Base-by-base conservation (phyloP, 2,888 invertebrate species). In the Tetheella fluctuosa region DNA sequence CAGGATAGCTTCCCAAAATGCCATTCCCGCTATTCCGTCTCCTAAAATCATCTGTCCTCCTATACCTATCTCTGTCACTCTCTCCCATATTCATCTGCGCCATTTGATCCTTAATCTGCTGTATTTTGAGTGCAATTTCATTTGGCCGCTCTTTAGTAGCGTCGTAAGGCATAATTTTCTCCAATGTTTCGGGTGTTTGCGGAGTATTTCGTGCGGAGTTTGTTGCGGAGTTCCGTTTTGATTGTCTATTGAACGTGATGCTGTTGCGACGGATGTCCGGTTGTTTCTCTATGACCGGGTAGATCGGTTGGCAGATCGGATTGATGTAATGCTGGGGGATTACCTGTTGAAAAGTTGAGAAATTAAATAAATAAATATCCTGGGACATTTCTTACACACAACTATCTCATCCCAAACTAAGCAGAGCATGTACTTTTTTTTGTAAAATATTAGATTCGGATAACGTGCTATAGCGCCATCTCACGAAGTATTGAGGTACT, bases 51-150 rank as follows among this genome's bases (percentile, higher is more conserved):
- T 79, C 74, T 15, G 74, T 68, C 23, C 61, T 59, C 28, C 57
- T 48, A 20, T 48, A 34, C 52, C 58, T 57, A 34, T 65, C 63
- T 20, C 58, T 64, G 23, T 73, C 66, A 28, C 65, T 66, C n/a
- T 81, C 80, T 23, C 77, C 65, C 10, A 79, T 73, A 59, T 81
- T 82, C 61, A 86, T 23, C 0, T 80, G 76, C 0, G 84, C 79
- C 88, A 90, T 86, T 59, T 89, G 88, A 2, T 80, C 81, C 15
- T 87, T 89, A 1, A 91, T 90, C 72, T 91, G 89, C 2, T 90
- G 88, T 57, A 92, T 89, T 34, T 85, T 89, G 0, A 72, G 73
- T 0, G 86, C 83, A 6, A 91, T 85, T 5, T 91, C 91, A 53
- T 62, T 58, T 25, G 58, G 64, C 2, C 64, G 59, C 28, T 59